These are phyloP conservation scores for Nicator chloris DNA, from an alignment of 2,113 vertebrate genomes.

Conservation along the genomic window DNA sequence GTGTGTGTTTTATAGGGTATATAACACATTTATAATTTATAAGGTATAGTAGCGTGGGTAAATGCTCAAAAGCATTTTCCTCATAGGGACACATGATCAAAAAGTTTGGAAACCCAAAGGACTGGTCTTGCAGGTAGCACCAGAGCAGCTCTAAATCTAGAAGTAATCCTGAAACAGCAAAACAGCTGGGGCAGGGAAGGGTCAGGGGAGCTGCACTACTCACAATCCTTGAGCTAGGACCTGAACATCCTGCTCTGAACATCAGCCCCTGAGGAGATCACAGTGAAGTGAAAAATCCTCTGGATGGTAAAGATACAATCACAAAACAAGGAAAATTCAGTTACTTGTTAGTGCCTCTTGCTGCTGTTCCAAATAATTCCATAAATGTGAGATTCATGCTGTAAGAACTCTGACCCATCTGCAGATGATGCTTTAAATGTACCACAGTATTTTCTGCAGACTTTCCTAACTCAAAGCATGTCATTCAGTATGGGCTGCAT, in stretches of 20 bases:
- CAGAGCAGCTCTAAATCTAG: background rate
- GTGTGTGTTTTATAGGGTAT: background rate
- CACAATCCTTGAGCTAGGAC: background rate
- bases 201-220: background rate
- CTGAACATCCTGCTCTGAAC: background rate
- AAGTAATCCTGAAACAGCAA: background rate
- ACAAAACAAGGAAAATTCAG: background rate
- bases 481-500: background rate
- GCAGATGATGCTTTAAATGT: background rate
- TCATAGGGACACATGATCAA: background rate
- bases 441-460: background rate
- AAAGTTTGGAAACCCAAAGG: background rate
- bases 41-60: fast-evolving
- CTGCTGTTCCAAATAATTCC: background rate
- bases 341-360: background rate
- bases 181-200: background rate
- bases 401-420: background rate
- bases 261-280: background rate
- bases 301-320: background rate
- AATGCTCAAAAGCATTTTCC: background rate
- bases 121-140: background rate
- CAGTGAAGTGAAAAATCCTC: background rate
- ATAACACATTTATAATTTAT: background rate
- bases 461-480: background rate
- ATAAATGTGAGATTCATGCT: background rate